phyloP scores from a whole-genome alignment of 2,888 invertebrate genomes.

The Erpobdella octoculata region DNA sequence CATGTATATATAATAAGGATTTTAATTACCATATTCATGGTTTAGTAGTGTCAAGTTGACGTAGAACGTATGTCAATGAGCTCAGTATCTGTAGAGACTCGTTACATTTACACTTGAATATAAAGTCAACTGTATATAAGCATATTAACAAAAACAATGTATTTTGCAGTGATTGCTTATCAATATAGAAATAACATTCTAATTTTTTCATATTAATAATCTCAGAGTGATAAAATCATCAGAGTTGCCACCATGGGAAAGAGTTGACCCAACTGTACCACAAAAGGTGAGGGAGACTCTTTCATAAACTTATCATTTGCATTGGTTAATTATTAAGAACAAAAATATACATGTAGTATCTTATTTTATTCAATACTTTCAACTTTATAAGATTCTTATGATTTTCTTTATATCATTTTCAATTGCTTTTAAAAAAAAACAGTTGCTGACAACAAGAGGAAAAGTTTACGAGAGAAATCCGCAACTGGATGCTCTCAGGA shows the following conservation, averaged over 20 bases:
- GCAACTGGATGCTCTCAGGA: conserved; percentile 35
- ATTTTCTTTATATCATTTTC: too few relatives aligned
- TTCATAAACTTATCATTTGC: not conserved
- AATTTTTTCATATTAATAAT: conserved; percentile 16
- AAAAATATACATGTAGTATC: not conserved
- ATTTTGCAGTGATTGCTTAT: not conserved
- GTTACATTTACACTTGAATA: too few relatives aligned
- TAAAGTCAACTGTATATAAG: too few relatives aligned
- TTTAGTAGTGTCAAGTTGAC: not conserved
- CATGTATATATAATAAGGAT: not conserved
- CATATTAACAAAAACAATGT: too few relatives aligned
- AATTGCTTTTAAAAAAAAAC: too few relatives aligned
- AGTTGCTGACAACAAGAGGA: not conserved
- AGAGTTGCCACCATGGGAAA: conserved; percentile 35
- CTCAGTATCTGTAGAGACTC: too few relatives aligned
- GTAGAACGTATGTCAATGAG: too few relatives aligned
- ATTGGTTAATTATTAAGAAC: too few relatives aligned
- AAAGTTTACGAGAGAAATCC: conserved; percentile 34
- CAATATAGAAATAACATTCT: not conserved
- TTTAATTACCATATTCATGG: not conserved
- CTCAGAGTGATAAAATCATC: conserved; percentile 35
- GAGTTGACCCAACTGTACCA: conserved; percentile 32
- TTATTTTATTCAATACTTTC: not conserved
- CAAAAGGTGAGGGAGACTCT: conserved; percentile 36
- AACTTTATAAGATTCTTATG: too few relatives aligned